Evolutionary conservation across 2,113 vertebrate genomes (phyloP).

Genomic region (Xiphophorus hellerii): DNA sequence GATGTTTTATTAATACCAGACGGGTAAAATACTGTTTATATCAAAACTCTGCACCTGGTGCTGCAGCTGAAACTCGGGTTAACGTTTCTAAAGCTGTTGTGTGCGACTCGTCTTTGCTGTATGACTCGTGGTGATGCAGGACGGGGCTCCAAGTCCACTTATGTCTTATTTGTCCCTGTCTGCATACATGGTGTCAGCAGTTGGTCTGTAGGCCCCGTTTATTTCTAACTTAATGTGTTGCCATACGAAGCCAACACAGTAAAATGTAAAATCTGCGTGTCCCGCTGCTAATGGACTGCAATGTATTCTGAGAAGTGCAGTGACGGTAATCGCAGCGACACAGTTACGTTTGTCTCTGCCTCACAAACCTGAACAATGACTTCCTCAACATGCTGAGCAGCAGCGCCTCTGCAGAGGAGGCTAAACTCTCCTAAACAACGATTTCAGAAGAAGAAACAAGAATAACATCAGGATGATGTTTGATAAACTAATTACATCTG

Average conservation of each 20-base stretch:
- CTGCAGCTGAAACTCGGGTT: too few relatives aligned
- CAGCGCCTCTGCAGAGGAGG: background rate
- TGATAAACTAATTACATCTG: background rate
- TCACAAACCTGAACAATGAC: background rate
- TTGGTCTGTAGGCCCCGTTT: constrained; percentile 2
- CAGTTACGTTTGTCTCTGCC: constrained; percentile 10
- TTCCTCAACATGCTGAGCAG: constrained; percentile 27
- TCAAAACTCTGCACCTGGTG: too few relatives aligned
- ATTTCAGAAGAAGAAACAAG: background rate
- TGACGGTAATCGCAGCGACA: background rate
- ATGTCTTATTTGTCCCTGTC: constrained; percentile 6
- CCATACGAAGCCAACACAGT: constrained; percentile 9
- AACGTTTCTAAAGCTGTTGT: too few relatives aligned
- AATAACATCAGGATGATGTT: background rate
- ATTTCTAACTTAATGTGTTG: constrained; percentile 18
- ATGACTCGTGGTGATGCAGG: background rate
- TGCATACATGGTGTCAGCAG: constrained; percentile 12
- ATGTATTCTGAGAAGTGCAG: constrained; percentile 7
- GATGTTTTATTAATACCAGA: too few relatives aligned
- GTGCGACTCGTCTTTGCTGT: too few relatives aligned
- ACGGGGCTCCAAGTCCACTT: background rate
- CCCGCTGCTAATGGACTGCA: constrained; percentile 20
- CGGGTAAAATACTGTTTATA: too few relatives aligned
- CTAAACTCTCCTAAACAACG: background rate
- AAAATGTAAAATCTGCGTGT: constrained; percentile 13